These are phyloP conservation scores for Ctenoplectra terminalis DNA, from an alignment of 1,140 invertebrate genomes.

Conservation along the genomic window DNA sequence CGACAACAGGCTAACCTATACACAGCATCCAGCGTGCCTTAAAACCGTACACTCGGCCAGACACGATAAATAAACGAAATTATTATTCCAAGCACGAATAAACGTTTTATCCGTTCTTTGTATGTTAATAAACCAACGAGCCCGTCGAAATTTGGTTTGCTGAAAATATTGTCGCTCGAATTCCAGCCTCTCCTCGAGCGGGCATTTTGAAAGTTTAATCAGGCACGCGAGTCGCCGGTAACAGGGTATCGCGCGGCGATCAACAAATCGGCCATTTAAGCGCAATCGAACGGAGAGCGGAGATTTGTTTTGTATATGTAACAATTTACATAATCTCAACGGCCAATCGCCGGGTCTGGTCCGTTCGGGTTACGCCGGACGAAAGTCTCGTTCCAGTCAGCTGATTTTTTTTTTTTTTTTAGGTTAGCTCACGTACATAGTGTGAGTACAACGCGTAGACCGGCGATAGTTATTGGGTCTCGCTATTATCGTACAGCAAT, in stretches of 20 bases:
- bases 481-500: background rate
- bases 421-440: background rate
- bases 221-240: background rate
- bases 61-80: slow-evolving; percentile 4
- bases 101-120: background rate
- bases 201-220: slow-evolving; percentile 41
- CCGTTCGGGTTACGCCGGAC: too few species aligned
- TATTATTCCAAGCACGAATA: background rate
- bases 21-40: too few species aligned
- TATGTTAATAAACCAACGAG: background rate
- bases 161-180: slow-evolving; percentile 15
- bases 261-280: slow-evolving; percentile 42
- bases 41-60: too few species aligned
- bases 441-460: background rate
- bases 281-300: slow-evolving; percentile 9
- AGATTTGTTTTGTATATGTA: slow-evolving; percentile 36
- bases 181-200: background rate
- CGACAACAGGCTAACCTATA: too few species aligned
- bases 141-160: background rate
- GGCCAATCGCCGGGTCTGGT: background rate
- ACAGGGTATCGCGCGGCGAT: slow-evolving; percentile 14
- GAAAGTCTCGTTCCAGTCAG: background rate
- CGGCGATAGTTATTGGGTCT: background rate
- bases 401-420: background rate
- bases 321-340: slow-evolving; percentile 41